Conservation (phyloP, 1,140 invertebrate genomes). For the Solen grandis region DNA sequence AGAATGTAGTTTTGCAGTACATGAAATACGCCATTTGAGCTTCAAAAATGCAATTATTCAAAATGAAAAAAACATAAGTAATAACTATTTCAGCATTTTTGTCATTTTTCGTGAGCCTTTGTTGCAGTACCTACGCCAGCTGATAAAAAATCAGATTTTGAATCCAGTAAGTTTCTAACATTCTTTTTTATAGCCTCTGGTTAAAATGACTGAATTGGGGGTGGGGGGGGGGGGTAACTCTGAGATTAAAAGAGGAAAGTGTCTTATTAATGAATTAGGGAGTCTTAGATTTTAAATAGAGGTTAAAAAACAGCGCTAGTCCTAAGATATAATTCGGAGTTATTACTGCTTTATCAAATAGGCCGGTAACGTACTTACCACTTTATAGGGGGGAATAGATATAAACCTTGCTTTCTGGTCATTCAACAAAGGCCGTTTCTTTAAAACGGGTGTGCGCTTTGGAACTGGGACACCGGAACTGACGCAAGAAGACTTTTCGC, state of each 20-base stretch:
- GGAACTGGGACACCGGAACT: background rate
- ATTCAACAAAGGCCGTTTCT: slow-evolving; percentile 1
- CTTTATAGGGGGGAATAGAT: slow-evolving; percentile 8
- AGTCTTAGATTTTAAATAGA: background rate
- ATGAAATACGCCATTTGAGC: too few relatives aligned
- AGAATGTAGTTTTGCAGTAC: background rate
- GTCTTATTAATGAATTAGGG: background rate
- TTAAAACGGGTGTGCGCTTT: slow-evolving; percentile 35
- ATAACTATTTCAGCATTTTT: background rate
- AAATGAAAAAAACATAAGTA: background rate
- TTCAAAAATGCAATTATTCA: too few relatives aligned
- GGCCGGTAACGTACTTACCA: background rate
- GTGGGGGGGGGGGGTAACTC: too few relatives aligned
- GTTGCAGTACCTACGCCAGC: slow-evolving; percentile 15
- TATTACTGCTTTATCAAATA: background rate
- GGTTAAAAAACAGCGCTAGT: background rate
- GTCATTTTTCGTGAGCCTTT: slow-evolving; percentile 21
- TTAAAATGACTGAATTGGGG: too few relatives aligned
- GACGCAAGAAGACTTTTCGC: slow-evolving; percentile 7
- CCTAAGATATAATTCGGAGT: background rate
- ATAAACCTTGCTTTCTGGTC: background rate
- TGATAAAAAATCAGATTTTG: too few relatives aligned
- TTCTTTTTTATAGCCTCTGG: too few relatives aligned
- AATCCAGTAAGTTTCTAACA: too few relatives aligned
- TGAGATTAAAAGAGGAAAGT: background rate